Evolutionary conservation across 2,797 vertebrate species (phyloP), one percentile per base, ranked within the genome.

Genomic region (Tachyglossus aculeatus): DNA sequence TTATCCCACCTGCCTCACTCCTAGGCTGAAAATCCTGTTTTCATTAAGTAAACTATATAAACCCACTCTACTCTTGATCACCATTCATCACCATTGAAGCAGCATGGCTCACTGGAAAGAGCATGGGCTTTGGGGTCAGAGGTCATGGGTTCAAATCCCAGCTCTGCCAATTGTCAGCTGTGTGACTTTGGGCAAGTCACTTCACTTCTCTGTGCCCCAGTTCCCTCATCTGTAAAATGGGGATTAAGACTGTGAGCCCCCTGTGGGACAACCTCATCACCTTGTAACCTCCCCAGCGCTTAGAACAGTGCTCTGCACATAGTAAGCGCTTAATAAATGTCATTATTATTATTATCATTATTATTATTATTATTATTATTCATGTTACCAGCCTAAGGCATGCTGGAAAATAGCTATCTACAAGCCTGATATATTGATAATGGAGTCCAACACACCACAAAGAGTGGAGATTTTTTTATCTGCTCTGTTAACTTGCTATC

Each of bases 311-410:
- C n/a, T n/a, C n/a, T n/a, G n/a, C n/a, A n/a, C n/a, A n/a, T n/a
- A n/a, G n/a, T n/a, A 3, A 19, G 5, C 38, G 40, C 19, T 21
- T n/a, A 5, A 19, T 9, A 11, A 4, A 43, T 73, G 54, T 45
- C 24, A 33, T 44, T 65, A 6, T 43, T 54, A 13, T 60, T 60
- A 55, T 41, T 5, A 67, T 54, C 38, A 43, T 1, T 9, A 24
- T 24, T 19, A 22, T 40, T 13, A 24, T 43, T 27, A 16, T 13
- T 21, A 51, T 27, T 61, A 24, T 51, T 79, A 53, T 85, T 67
- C 74, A 80, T 83, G 80, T 74, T 80, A 77, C 50, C 83, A 80
- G 66, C 71, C 76, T 51, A 53, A 73, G 56, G 71, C 59, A 27
- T 31, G 45, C 27, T 18, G 25, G 31, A 25, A 74, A 62, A 25